A percentile compares a stretch with the other conserved stretches of the same genome.
Conservation (phyloP, 1,140 invertebrate species). For the Oryzaephilus surinamensis region DNA sequence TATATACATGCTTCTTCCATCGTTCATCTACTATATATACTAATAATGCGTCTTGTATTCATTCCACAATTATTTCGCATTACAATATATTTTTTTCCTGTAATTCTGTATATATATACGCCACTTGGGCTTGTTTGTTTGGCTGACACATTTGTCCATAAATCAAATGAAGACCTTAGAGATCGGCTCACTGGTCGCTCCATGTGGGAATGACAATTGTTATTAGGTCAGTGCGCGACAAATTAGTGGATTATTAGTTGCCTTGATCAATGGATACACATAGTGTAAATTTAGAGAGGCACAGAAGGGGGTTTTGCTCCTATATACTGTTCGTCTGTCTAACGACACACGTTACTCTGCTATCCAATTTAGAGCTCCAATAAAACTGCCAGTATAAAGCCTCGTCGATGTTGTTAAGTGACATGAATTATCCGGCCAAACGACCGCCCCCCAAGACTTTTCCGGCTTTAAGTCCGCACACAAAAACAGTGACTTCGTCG, state of each 20-base stretch:
- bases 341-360: slow-evolving; percentile 24
- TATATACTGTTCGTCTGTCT: slow-evolving; percentile 5
- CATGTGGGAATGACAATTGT: slow-evolving; percentile 33
- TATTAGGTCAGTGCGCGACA: slow-evolving; percentile 31
- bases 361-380: slow-evolving; percentile 36
- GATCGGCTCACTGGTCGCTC: slow-evolving; percentile 6
- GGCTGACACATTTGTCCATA: too few relatives aligned
- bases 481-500: too few relatives aligned
- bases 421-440: slow-evolving; percentile 35
- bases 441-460: slow-evolving; percentile 18
- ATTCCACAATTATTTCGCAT: slow-evolving; percentile 2
- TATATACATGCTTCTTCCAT: too few relatives aligned
- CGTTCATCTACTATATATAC: too few relatives aligned
- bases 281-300: slow-evolving; percentile 28
- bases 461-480: too few relatives aligned
- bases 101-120: slow-evolving; percentile 1
- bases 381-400: slow-evolving; percentile 37
- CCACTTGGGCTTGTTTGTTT: too few relatives aligned
- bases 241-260: slow-evolving; percentile 36
- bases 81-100: slow-evolving; percentile 2
- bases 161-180: too few relatives aligned
- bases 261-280: slow-evolving; percentile 33
- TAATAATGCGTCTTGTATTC: slow-evolving; percentile 5
- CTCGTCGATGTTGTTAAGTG: slow-evolving; percentile 35
- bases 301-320: not conserved